Conservation (phyloP, 1,140 invertebrate genomes). For the Gerris buenoi region DNA sequence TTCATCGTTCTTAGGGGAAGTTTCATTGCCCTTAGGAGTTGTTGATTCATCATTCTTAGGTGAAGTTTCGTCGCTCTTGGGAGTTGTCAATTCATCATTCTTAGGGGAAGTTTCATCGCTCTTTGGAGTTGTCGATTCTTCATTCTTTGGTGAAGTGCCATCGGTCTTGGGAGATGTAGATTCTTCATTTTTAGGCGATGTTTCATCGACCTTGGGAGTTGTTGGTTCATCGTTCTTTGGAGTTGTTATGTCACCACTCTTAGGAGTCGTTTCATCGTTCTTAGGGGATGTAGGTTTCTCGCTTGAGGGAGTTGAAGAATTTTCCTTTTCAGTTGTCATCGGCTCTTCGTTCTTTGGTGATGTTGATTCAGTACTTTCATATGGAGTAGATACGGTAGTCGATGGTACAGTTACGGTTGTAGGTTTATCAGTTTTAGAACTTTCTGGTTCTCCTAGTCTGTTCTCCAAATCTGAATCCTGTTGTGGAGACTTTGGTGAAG, state of each 20-base stretch:
- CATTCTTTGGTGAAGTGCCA: background rate
- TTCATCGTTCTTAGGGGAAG: background rate
- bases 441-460: too few relatives aligned
- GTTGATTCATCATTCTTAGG: conserved; percentile 2
- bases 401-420: too few relatives aligned
- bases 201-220: background rate
- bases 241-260: background rate
- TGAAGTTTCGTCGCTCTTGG: background rate
- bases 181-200: background rate
- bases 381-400: too few relatives aligned
- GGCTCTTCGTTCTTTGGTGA: background rate
- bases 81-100: background rate
- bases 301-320: background rate
- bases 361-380: background rate
- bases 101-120: background rate
- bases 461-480: too few relatives aligned
- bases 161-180: background rate
- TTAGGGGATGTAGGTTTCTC: background rate
- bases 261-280: background rate
- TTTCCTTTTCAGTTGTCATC: background rate
- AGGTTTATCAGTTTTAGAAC: background rate
- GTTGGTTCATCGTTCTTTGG: background rate
- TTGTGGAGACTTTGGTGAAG: too few relatives aligned
- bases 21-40: background rate
- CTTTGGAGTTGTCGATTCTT: background rate